Conservation (phyloP, 92 coral and sea anemone genomes). For the Porites cylindrica region DNA sequence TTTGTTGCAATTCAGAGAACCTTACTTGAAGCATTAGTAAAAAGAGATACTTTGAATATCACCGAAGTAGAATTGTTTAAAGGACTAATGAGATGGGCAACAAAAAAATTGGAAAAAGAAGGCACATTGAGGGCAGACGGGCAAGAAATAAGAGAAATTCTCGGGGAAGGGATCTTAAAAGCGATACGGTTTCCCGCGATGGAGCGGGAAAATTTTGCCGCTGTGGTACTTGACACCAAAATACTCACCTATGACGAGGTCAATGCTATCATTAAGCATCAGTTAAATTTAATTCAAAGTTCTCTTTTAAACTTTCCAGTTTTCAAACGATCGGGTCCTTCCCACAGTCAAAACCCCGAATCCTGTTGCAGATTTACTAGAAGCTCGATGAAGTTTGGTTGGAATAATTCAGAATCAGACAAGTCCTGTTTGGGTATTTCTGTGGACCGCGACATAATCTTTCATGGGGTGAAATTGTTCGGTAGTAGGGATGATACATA, state of each 20-base stretch:
- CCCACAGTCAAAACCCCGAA: not conserved
- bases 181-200: conserved; percentile 17
- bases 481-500: not conserved
- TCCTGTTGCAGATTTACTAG: not conserved
- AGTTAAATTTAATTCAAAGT: not conserved
- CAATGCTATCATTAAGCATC: not conserved
- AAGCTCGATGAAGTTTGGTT: not conserved
- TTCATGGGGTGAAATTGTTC: conserved; percentile 6
- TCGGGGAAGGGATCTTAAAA: not conserved
- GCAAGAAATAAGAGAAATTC: conserved; percentile 2
- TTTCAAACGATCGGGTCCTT: not conserved
- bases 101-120: not conserved
- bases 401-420: not conserved
- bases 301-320: not conserved
- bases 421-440: not conserved
- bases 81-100: conserved; percentile 43
- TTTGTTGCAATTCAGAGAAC: conserved; percentile 17
- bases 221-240: not conserved
- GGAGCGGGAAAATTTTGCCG: not conserved
- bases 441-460: not conserved
- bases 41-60: conserved; percentile 12
- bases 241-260: not conserved
- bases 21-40: conserved; percentile 15
- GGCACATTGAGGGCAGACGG: not conserved
- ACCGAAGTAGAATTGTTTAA: conserved; percentile 37